A percentile compares a stretch with the other conserved stretches of the same genome.
Conservation (phyloP, 2,113 vertebrate genomes). For the Progne subis region DNA sequence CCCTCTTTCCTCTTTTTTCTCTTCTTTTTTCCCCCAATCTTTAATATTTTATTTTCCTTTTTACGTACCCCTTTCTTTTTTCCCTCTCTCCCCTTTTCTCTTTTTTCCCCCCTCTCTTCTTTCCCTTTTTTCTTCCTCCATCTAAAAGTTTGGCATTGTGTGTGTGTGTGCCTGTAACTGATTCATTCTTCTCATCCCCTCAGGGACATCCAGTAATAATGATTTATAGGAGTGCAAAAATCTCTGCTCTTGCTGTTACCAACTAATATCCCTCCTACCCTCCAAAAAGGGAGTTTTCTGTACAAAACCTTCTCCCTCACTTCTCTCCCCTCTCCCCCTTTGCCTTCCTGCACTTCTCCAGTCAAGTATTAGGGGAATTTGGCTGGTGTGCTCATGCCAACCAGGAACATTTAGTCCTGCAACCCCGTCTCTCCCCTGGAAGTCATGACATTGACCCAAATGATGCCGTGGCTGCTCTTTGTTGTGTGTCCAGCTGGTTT, state of each 20-base stretch:
- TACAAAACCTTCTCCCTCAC: background rate
- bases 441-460: background rate
- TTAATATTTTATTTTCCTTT: background rate
- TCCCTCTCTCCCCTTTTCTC: rapidly evolving
- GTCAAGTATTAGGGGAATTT: background rate
- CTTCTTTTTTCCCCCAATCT: rapidly evolving
- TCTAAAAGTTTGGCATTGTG: conserved; percentile 27
- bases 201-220: conserved; percentile 70
- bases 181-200: conserved; percentile 56
- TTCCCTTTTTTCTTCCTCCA: background rate
- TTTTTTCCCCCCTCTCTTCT: rapidly evolving
- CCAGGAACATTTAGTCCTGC: background rate
- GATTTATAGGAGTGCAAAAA: conserved; percentile 68
- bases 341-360: rapidly evolving
- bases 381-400: background rate
- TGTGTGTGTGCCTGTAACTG: conserved; percentile 12
- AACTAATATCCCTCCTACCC: conserved; percentile 30
- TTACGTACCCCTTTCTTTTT: rapidly evolving
- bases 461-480: background rate
- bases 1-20: background rate
- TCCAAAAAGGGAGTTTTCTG: conserved; percentile 40
- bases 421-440: background rate
- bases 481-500: background rate
- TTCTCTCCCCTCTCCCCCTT: background rate
- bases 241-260: conserved; percentile 31